These are phyloP conservation scores for Axinella damicornis DNA, from an alignment of 37 sponge, comb jelly and placozoan species.

Conservation along the genomic window DNA sequence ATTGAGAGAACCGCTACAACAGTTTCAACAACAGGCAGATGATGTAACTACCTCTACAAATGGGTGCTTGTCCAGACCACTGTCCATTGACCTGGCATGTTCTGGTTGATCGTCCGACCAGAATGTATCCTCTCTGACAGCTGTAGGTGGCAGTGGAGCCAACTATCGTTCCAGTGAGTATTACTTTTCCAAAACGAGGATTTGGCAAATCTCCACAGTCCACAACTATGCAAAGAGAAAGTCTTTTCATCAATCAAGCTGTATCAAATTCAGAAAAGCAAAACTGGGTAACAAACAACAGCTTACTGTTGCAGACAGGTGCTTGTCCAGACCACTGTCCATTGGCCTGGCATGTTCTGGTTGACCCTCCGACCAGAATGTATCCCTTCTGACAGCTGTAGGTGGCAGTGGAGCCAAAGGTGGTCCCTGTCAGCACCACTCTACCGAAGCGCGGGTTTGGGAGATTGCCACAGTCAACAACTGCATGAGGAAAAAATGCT, in stretches of 20 bases:
- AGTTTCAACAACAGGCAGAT: too few relatives aligned
- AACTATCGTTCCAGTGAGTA: constrained; percentile 12
- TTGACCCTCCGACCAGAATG: not conserved
- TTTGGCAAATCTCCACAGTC: not conserved
- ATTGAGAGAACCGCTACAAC: too few relatives aligned
- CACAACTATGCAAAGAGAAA: constrained; percentile 10
- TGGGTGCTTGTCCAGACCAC: constrained; percentile 44
- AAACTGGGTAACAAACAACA: constrained; percentile 9
- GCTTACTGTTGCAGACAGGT: constrained; percentile 33
- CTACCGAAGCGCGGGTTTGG: not conserved
- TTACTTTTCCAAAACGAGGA: constrained; percentile 10
- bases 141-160: constrained; percentile 30
- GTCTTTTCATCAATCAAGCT: too few relatives aligned
- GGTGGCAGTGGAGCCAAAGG: not conserved
- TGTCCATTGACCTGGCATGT: constrained; percentile 26
- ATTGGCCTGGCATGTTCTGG: constrained; percentile 11
- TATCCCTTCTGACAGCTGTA: constrained; percentile 17
- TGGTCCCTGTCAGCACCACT: constrained; percentile 16
- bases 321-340: constrained; percentile 34
- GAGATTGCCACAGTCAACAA: constrained; percentile 29
- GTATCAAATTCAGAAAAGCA: too few relatives aligned
- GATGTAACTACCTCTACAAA: constrained; percentile 24
- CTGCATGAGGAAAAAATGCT: not conserved
- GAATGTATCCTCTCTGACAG: constrained; percentile 39
- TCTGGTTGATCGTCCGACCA: constrained; percentile 33